Percentiles rank a stretch among this genome's conserved stretches.
These are phyloP conservation scores for Nipponacmea schrenckii DNA, from an alignment of 2,888 invertebrate species.

Conservation along the genomic window DNA sequence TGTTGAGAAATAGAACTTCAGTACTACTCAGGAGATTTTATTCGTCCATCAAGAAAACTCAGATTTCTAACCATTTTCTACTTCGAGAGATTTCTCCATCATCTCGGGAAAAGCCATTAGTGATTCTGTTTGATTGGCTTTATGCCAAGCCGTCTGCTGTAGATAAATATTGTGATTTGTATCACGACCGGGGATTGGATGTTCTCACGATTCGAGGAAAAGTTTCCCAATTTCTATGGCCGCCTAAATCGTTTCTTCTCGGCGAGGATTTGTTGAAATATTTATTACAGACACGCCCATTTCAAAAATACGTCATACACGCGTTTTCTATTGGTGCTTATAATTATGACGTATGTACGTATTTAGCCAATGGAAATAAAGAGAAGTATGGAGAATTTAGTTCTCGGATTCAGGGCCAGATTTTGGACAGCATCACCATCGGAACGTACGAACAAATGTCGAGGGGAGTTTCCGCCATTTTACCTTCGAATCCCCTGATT, in stretches of 20 bases:
- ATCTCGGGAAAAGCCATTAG: slow-evolving; percentile 27
- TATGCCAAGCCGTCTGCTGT: slow-evolving; percentile 36
- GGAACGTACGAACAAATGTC: slow-evolving; percentile 45
- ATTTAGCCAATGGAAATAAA: slow-evolving; percentile 18
- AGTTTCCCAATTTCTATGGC: slow-evolving; percentile 42
- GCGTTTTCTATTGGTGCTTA: slow-evolving; percentile 48
- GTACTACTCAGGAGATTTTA: too few species aligned
- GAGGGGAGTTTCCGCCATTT: slow-evolving; percentile 35
- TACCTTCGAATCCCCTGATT: slow-evolving; percentile 23
- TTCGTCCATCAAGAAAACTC: not conserved
- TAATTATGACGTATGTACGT: slow-evolving; percentile 36
- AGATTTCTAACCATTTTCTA: slow-evolving; percentile 14
- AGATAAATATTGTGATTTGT: slow-evolving; percentile 40
- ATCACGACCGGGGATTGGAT: slow-evolving; percentile 42
- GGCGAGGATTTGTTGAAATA: slow-evolving; percentile 33
- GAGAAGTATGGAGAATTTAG: slow-evolving; percentile 29
- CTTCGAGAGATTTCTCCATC: slow-evolving; percentile 9
- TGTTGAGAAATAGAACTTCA: too few species aligned
- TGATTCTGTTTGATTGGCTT: slow-evolving; percentile 46
- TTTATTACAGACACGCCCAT: slow-evolving; percentile 18
- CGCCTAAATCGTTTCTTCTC: slow-evolving; percentile 30
- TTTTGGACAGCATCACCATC: slow-evolving; percentile 48
- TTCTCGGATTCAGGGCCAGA: slow-evolving; percentile 36
- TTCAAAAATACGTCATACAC: slow-evolving; percentile 35
- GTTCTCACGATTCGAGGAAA: slow-evolving; percentile 38